These are phyloP conservation scores for Leptopterna dolabrata DNA, from an alignment of 2,888 invertebrate species.

Conservation along the genomic window DNA sequence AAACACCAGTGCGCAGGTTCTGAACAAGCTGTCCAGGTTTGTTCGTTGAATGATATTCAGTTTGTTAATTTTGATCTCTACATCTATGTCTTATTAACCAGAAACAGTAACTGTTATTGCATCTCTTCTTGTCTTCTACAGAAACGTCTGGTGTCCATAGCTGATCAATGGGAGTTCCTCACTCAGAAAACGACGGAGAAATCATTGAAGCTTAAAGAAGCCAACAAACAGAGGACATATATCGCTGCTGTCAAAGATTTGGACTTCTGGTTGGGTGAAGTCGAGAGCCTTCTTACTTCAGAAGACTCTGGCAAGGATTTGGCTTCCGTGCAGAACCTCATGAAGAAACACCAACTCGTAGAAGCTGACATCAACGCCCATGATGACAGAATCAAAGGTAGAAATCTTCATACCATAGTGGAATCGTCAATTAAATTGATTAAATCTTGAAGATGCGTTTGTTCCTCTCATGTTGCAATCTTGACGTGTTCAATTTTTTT, in stretches of 20 bases:
- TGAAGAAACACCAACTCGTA: constrained; percentile 97
- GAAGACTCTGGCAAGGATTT: constrained; percentile 98
- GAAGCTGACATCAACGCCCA: constrained; percentile 98
- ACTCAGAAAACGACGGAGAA: constrained; percentile 99
- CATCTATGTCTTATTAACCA: no score
- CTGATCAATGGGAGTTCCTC: constrained; percentile 98
- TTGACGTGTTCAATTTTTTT: neutral
- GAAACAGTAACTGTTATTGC: no score
- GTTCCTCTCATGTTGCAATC: no score
- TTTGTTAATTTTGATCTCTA: neutral
- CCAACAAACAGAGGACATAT: constrained; percentile 98
- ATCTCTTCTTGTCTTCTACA: constrained; percentile 64
- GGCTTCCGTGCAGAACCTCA: constrained; percentile 97
- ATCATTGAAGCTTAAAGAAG: constrained; percentile 97
- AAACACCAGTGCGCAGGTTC: constrained; percentile 97
- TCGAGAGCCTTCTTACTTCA: constrained; percentile 92
- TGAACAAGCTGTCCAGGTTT: constrained; percentile 94
- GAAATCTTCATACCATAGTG: neutral
- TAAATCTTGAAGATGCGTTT: neutral
- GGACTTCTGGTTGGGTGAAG: constrained; percentile 99
- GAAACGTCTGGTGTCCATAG: constrained; percentile 87
- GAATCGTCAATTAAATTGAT: neutral
- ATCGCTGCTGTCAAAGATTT: constrained; percentile 99
- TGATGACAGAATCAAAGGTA: constrained; percentile 90
- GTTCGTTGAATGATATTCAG: constrained; percentile 59